Evolutionary conservation across 2,113 vertebrate species (phyloP).

Genomic region (Embiotoca jacksoni): DNA sequence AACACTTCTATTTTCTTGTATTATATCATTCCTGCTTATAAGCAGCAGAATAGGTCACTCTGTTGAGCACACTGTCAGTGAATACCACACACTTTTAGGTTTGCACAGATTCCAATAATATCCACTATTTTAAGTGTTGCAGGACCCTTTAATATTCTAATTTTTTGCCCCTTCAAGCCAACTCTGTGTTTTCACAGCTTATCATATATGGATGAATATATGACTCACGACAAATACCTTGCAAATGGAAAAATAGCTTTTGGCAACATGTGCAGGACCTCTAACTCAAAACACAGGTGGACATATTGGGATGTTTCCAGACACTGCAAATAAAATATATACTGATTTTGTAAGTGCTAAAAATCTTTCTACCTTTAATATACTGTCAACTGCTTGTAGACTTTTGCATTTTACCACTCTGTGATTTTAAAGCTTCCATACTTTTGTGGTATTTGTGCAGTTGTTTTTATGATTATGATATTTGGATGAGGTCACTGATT

Average conservation of each 20-base stretch:
- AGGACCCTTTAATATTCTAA: not conserved
- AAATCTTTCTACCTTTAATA: not conserved
- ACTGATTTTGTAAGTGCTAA: constrained; percentile 4
- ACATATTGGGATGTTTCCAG: constrained; percentile 20
- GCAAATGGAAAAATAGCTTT: constrained; percentile 36
- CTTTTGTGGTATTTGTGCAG: not conserved
- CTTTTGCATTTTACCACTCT: not conserved
- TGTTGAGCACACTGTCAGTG: not conserved
- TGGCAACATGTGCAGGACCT: not conserved
- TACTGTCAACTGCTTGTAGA: not conserved
- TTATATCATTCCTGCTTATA: not conserved
- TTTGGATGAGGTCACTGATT: not conserved
- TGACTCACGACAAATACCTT: constrained; percentile 13
- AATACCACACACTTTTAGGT: not conserved
- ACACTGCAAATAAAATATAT: constrained; percentile 43
- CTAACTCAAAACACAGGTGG: constrained; percentile 59
- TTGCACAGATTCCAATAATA: not conserved
- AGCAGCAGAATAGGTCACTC: not conserved
- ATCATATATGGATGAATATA: constrained; percentile 10
- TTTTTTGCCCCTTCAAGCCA: not conserved
- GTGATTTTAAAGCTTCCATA: not conserved
- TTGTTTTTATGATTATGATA: not conserved
- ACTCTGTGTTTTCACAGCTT: constrained; percentile 9
- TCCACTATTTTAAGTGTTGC: not conserved
- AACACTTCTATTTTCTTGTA: not conserved